Conservation (phyloP, 2,113 vertebrate genomes). For the Cyphomyrus plagiostoma region DNA sequence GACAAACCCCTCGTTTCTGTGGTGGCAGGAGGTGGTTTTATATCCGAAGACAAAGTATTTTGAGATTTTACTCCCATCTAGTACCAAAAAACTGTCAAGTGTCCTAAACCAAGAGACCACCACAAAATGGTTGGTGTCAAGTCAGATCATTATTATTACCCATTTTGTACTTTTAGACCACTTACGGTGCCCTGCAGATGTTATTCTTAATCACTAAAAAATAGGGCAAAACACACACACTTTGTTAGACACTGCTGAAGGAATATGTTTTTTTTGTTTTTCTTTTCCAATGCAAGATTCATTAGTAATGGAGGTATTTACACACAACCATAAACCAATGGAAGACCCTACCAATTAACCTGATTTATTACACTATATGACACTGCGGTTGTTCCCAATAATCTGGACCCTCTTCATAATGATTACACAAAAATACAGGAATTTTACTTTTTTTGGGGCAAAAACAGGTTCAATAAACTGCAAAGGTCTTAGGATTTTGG, state of each 20-base stretch:
- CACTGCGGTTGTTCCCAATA: neutral
- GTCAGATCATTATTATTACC: neutral
- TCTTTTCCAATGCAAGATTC: conserved; percentile 44
- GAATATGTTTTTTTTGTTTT: too few relatives aligned
- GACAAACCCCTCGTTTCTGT: neutral
- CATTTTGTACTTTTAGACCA: neutral
- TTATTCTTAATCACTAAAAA: conserved; percentile 16
- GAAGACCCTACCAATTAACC: neutral
- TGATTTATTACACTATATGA: neutral
- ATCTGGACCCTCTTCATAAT: neutral
- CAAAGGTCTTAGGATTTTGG: neutral
- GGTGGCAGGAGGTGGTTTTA: neutral
- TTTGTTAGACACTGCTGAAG: conserved; percentile 13
- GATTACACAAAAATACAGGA: neutral
- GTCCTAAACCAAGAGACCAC: neutral
- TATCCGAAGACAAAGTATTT: neutral
- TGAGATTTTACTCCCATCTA: neutral
- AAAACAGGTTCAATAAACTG: neutral
- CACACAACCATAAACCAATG: conserved; percentile 31
- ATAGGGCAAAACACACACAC: conserved; percentile 18
- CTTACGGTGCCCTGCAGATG: conserved; percentile 32
- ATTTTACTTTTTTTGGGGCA: neutral
- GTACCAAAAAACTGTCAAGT: neutral
- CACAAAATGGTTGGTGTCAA: neutral
- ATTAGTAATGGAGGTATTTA: conserved; percentile 54